A percentile compares a stretch with the other conserved stretches of the same genome.
phyloP scores from a whole-genome alignment of 2,888 invertebrate species.

The Plutella xylostella region DNA sequence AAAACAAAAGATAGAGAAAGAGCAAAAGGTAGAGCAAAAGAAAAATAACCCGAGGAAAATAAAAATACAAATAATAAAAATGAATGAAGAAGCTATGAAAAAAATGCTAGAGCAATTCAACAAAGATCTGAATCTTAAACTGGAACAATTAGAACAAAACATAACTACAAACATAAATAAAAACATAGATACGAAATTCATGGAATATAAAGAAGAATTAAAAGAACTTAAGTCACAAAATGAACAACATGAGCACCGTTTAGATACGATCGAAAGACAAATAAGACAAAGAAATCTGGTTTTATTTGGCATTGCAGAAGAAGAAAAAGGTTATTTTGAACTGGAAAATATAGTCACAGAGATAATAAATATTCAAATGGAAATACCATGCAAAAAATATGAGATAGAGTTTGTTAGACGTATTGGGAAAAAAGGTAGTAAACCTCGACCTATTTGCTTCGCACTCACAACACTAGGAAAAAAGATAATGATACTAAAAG shows the following conservation, averaged over 20 bases:
- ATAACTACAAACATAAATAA: neutral
- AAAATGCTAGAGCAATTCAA: neutral
- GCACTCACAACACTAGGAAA: neutral
- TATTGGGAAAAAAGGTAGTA: neutral
- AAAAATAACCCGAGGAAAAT: neutral
- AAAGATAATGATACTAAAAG: neutral
- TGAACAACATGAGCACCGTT: neutral
- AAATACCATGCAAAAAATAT: neutral
- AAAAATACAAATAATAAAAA: neutral
- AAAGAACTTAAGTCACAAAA: neutral
- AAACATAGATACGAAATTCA: neutral
- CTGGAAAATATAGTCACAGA: neutral
- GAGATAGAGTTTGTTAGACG: neutral
- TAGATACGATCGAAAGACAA: neutral
- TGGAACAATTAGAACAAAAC: neutral
- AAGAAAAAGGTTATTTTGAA: neutral
- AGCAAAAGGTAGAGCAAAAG: no score
- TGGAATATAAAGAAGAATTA: neutral
- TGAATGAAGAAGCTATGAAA: neutral
- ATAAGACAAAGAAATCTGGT: neutral
- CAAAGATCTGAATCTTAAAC: neutral
- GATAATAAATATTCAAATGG: neutral
- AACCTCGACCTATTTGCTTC: neutral
- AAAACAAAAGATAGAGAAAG: no score
- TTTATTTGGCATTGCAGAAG: neutral